Percentiles rank a stretch among this genome's conserved stretches.
Conservation (phyloP, 2,113 vertebrate genomes). For the Ibidorhyncha struthersii region DNA sequence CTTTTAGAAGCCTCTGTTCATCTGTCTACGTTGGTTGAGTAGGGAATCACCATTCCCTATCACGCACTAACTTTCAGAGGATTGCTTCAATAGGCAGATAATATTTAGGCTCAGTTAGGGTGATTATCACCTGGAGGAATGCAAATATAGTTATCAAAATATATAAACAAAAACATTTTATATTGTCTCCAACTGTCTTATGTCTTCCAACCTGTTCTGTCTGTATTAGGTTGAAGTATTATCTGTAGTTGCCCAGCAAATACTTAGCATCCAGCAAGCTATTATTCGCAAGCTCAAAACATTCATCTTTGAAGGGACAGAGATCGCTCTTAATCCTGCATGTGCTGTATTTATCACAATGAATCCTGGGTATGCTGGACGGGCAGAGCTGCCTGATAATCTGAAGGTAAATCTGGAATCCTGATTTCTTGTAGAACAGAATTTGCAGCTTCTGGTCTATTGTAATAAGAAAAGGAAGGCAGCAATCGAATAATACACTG, state of each 20-base stretch:
- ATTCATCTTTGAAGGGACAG: constrained; percentile 91
- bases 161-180: background rate
- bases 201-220: background rate
- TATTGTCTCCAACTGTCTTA: background rate
- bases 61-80: background rate
- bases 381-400: constrained; percentile 92
- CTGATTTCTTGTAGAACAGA: background rate
- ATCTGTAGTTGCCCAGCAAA: constrained; percentile 93
- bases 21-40: background rate
- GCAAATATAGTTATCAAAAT: background rate
- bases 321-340: constrained; percentile 89
- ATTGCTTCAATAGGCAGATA: background rate
- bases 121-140: background rate
- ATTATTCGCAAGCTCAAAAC: constrained; percentile 82
- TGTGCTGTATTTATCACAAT: constrained; percentile 95
- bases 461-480: background rate
- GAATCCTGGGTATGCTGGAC: constrained; percentile 94
- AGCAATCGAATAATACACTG: background rate
- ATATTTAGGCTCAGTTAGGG: background rate
- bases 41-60: background rate
- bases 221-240: constrained; percentile 88
- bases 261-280: constrained; percentile 93
- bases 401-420: constrained; percentile 82
- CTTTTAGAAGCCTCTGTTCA: background rate
- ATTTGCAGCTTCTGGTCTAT: background rate